phyloP scores from a whole-genome alignment of 2,797 vertebrate genomes.

The Mormyrops attenuatus region DNA sequence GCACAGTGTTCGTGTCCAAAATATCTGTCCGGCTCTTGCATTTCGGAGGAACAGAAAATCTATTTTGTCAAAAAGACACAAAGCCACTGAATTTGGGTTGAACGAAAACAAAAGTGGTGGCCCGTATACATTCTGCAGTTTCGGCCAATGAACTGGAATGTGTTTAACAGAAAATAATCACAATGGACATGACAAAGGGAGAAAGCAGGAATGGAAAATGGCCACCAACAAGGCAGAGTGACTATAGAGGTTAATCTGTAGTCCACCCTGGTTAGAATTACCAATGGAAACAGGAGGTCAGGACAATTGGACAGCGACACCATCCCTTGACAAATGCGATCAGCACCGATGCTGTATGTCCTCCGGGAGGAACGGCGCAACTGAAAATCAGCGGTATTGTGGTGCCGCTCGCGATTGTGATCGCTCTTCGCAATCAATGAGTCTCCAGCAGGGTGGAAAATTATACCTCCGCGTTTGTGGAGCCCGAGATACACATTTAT shows the following conservation, averaged over 20 bases:
- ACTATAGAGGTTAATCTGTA: background rate
- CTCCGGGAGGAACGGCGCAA: background rate
- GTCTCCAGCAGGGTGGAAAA: constrained; percentile 2
- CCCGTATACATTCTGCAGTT: background rate
- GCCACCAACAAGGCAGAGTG: background rate
- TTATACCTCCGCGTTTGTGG: background rate
- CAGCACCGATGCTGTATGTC: background rate
- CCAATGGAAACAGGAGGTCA: background rate
- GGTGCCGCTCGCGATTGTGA: background rate
- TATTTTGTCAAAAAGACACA: background rate
- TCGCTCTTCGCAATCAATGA: constrained; percentile 6
- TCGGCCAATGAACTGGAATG: background rate
- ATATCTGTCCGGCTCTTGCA: background rate
- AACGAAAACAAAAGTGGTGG: background rate
- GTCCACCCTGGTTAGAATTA: background rate
- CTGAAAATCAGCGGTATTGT: constrained; percentile 4
- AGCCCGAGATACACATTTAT: background rate
- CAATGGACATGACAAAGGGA: background rate
- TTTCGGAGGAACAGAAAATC: background rate
- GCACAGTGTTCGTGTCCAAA: background rate
- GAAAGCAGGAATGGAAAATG: background rate
- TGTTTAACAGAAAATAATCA: constrained; percentile 4
- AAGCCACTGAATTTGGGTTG: background rate
- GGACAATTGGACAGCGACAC: background rate
- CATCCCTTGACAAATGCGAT: background rate